These are phyloP conservation scores for Uria lomvia DNA, from an alignment of 2,113 vertebrate species.

Conservation along the genomic window DNA sequence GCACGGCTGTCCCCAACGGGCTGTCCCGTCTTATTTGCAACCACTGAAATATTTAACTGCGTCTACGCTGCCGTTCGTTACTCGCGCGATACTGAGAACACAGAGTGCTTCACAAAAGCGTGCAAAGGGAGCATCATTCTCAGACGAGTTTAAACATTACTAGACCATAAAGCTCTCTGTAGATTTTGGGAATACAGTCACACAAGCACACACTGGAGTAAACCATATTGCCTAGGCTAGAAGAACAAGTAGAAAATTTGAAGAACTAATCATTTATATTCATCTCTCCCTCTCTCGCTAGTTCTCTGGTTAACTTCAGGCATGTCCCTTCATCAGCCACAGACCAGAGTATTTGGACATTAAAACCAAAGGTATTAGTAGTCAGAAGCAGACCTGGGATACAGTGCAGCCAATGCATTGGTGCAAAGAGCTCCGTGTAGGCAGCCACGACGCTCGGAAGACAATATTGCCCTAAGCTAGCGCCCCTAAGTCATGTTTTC, in stretches of 20 bases:
- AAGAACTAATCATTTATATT: not conserved
- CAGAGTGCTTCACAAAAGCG: not conserved
- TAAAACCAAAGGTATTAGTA: not conserved
- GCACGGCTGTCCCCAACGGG: accelerated
- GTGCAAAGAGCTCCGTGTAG: not conserved
- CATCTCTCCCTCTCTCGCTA: not conserved
- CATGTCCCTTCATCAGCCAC: not conserved
- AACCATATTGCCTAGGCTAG: not conserved
- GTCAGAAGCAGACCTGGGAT: not conserved
- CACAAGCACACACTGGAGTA: not conserved
- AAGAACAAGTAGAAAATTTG: not conserved
- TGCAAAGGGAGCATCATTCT: not conserved
- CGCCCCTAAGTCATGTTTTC: not conserved
- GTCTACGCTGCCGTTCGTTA: not conserved
- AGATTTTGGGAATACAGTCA: not conserved
- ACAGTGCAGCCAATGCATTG: accelerated
- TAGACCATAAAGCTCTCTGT: not conserved
- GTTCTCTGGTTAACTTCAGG: not conserved
- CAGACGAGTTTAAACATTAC: not conserved
- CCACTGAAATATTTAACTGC: not conserved
- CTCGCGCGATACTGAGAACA: not conserved
- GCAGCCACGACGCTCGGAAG: not conserved
- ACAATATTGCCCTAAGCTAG: not conserved
- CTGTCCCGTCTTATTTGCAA: not conserved
- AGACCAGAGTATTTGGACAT: not conserved